Evolutionary conservation across 2,888 invertebrate genomes (phyloP).

Genomic region (Temnothorax unifasciatus): DNA sequence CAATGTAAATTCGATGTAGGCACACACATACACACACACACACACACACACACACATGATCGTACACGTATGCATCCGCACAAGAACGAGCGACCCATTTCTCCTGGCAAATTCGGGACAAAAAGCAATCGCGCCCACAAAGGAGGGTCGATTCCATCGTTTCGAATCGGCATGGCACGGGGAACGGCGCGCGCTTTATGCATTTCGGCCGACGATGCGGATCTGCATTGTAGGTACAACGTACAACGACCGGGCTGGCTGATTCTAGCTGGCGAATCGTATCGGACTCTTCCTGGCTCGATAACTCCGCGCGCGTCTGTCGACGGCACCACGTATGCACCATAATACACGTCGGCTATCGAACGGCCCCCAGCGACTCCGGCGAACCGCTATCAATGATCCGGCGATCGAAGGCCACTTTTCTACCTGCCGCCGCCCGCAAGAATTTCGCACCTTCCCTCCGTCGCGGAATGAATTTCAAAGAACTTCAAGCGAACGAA

Average conservation of each 20-base stretch:
- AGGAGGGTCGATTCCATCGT: conserved; percentile 66
- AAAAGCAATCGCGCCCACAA: conserved; percentile 72
- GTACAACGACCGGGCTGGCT: background rate
- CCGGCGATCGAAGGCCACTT: conserved; percentile 33
- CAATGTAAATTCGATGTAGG: conserved; percentile 45
- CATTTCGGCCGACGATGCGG: conserved; percentile 32
- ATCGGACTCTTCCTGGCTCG: conserved; percentile 34
- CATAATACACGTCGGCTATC: conserved; percentile 37
- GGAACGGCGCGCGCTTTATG: conserved; percentile 24
- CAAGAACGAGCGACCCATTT: conserved; percentile 69
- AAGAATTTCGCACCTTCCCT: background rate
- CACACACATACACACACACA: conserved; percentile 13
- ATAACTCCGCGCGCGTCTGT: conserved; percentile 28
- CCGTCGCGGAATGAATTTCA: background rate
- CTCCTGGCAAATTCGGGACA: conserved; percentile 66
- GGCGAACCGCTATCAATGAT: conserved; percentile 33
- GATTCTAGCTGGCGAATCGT: conserved; percentile 23
- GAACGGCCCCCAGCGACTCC: background rate
- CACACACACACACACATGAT: conserved; percentile 29
- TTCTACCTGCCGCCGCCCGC: background rate
- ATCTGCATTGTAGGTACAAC: conserved; percentile 34
- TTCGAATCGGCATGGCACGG: conserved; percentile 13
- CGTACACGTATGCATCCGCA: conserved; percentile 14
- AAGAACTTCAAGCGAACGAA: background rate
- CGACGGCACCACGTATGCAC: conserved; percentile 22